phyloP scores from a whole-genome alignment of 2,797 vertebrate species.

The Syngnathus acus region DNA sequence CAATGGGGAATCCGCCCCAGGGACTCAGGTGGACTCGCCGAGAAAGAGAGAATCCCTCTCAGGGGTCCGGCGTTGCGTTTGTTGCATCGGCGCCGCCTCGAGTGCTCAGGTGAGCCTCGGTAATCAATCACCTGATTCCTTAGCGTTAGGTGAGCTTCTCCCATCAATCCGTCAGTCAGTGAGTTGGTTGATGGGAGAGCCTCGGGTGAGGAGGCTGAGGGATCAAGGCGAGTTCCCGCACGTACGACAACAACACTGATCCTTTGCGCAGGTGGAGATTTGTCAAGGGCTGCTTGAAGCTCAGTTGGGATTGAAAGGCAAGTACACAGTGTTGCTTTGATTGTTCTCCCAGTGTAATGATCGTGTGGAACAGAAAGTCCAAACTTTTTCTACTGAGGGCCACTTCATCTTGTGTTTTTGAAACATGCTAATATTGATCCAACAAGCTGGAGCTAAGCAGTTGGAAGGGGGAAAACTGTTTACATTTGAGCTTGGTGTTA shows the following conservation, averaged over 20 bases:
- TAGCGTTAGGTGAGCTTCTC: constrained; percentile 60
- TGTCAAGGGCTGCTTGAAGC: constrained; percentile 63
- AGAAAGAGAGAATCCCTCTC: constrained; percentile 1
- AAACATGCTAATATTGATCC: not conserved
- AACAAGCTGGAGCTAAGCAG: not conserved
- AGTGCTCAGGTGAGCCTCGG: constrained; percentile 65
- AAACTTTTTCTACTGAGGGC: not conserved
- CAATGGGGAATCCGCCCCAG: not conserved
- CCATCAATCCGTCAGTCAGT: constrained; percentile 58
- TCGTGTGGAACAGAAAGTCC: not conserved
- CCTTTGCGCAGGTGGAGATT: constrained; percentile 68
- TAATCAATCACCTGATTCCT: constrained; percentile 62
- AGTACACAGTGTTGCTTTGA: not conserved
- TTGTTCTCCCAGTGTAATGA: not conserved
- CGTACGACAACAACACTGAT: constrained; percentile 60
- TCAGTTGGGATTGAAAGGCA: constrained; percentile 55
- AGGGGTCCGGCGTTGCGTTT: not conserved
- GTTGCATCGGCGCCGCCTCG: constrained; percentile 1
- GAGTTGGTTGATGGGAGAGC: constrained; percentile 36
- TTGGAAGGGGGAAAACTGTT: too few species aligned
- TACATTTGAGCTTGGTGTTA: too few species aligned
- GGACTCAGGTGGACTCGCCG: not conserved
- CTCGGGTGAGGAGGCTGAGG: constrained; percentile 60
- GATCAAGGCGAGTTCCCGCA: constrained; percentile 65
- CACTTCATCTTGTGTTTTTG: not conserved